These are phyloP conservation scores for Pachyrhynchus sulphureomaculatus DNA, from an alignment of 1,140 invertebrate genomes.

Conservation along the genomic window DNA sequence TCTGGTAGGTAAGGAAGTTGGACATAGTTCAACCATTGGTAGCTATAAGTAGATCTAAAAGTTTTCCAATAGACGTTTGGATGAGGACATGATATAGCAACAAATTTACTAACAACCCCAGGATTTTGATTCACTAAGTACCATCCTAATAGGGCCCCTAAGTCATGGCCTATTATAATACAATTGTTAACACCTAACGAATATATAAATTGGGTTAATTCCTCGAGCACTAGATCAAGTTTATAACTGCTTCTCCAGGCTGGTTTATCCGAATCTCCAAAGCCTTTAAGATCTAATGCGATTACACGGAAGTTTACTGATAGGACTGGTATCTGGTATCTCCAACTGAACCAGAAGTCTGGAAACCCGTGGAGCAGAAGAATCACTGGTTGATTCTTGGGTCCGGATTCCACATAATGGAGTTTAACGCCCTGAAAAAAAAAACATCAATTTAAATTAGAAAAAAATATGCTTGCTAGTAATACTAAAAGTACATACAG, in stretches of 20 bases:
- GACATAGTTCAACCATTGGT: constrained; percentile 73
- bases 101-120: constrained; percentile 69
- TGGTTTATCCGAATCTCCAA: constrained; percentile 82
- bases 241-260: constrained; percentile 61
- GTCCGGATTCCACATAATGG: constrained; percentile 73
- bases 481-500: too few relatives aligned
- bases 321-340: constrained; percentile 62
- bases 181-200: constrained; percentile 61
- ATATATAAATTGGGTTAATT: constrained; percentile 69
- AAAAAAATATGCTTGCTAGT: too few relatives aligned
- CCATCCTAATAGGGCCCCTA: constrained; percentile 77
- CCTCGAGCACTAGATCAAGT: constrained; percentile 63
- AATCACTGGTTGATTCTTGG: constrained; percentile 60
- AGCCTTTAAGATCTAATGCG: constrained; percentile 78
- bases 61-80: constrained; percentile 68
- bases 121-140: constrained; percentile 65
- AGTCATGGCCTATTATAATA: constrained; percentile 76
- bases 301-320: constrained; percentile 66
- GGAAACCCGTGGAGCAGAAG: constrained; percentile 77
- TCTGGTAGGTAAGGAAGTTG: constrained; percentile 73
- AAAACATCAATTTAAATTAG: constrained; percentile 8
- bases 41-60: constrained; percentile 59
- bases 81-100: constrained; percentile 76
- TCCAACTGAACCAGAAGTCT: constrained; percentile 73
- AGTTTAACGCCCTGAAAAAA: constrained; percentile 67